Evolutionary conservation across 2,888 invertebrate species (phyloP).

Genomic region (Flabesymbios commensalis): DNA sequence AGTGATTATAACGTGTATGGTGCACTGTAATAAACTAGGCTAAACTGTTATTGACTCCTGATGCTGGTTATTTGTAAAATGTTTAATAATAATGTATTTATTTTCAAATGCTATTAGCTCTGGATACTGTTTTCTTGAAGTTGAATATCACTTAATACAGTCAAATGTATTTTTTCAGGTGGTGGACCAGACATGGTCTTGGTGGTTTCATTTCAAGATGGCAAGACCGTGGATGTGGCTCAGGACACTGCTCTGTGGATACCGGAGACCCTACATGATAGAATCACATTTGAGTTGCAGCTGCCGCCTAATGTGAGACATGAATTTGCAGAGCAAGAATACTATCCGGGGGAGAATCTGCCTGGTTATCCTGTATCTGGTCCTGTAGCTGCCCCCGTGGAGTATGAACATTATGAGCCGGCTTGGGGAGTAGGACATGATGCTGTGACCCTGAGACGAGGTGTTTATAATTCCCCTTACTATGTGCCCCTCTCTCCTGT

Average conservation of each 20-base stretch:
- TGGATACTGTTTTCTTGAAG: not conserved
- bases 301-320: conserved; percentile 54
- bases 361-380: conserved; percentile 57
- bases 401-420: conserved; percentile 43
- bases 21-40: too few relatives aligned
- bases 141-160: not conserved
- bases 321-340: conserved; percentile 43
- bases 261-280: conserved; percentile 52
- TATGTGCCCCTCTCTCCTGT: conserved; percentile 23
- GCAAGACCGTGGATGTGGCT: conserved; percentile 48
- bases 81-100: too few relatives aligned
- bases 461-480: conserved; percentile 24
- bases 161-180: conserved; percentile 34
- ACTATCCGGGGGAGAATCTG: conserved; percentile 48
- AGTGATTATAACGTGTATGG: too few relatives aligned
- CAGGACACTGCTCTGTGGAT: conserved; percentile 54
- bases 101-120: not conserved
- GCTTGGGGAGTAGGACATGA: conserved; percentile 25
- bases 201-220: conserved; percentile 55
- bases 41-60: too few relatives aligned
- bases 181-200: conserved; percentile 45
- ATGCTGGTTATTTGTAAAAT: too few relatives aligned
- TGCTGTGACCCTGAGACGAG: not conserved
- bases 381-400: conserved; percentile 43
- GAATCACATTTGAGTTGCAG: conserved; percentile 53